Evolutionary conservation across 37 sponge, comb jelly and placozoan species (phyloP).

Genomic region (Cliona cf. orientalis): DNA sequence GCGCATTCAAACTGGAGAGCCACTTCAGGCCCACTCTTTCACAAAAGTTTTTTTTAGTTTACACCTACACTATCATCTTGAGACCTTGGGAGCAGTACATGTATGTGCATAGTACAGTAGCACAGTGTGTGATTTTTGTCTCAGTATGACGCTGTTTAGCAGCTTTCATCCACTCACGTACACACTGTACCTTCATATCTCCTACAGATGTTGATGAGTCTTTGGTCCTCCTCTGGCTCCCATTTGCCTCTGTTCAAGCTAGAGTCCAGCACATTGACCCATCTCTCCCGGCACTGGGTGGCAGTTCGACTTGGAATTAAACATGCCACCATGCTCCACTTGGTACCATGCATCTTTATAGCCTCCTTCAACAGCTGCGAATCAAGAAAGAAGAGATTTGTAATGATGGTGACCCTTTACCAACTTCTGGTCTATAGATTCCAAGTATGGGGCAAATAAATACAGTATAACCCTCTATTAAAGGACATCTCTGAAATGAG

Average conservation of each 20-base stretch:
- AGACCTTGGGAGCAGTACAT: too few species aligned
- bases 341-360: slow-evolving; percentile 19
- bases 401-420: too few species aligned
- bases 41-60: too few species aligned
- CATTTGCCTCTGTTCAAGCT: slow-evolving; percentile 31
- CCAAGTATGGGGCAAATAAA: background rate
- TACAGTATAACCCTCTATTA: background rate
- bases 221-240: slow-evolving; percentile 51
- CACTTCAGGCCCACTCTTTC: too few species aligned
- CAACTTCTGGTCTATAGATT: too few species aligned
- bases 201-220: slow-evolving; percentile 41
- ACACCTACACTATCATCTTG: too few species aligned
- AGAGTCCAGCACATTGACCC: slow-evolving; percentile 62
- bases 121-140: too few species aligned
- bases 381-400: background rate
- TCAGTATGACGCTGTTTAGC: too few species aligned
- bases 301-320: slow-evolving; percentile 14
- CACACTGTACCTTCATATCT: slow-evolving; percentile 13
- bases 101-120: too few species aligned
- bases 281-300: slow-evolving; percentile 51
- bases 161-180: background rate
- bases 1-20: too few species aligned
- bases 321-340: slow-evolving; percentile 35
- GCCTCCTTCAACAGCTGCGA: slow-evolving; percentile 25
- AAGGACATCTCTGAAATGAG: background rate